Base-by-base conservation (phyloP, 2,888 invertebrate genomes). In the Drosophila niveifrons region DNA sequence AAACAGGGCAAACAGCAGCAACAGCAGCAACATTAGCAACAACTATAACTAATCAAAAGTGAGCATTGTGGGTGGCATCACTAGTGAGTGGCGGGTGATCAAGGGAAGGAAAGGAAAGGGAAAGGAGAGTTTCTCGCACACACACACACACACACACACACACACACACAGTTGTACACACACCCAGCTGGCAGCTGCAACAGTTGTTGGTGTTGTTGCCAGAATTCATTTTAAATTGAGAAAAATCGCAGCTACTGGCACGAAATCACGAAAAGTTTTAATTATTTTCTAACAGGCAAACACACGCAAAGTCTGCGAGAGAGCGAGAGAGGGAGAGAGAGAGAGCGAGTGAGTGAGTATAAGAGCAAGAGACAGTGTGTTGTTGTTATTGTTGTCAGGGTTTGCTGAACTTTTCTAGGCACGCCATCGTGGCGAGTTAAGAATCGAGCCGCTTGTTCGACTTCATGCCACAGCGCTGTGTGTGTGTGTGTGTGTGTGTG, bases 231-330 rank as follows among this genome's bases (percentile, higher is more conserved):
- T 84, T 81, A 84, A 84, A 84, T 86, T 80, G 86, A 83, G 83
- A 84, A 84, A 83, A 84, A 84, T 84, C 84, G 84, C 78, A 78
- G 83, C 78, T 56, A 86, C 82, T 83, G 82, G 86, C 84, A 84
- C 83, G 84, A 85, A 84, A 85, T 84, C 84, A 85, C 82, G 76
- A 85, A 84, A 83, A 86, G 76, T 84, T 84, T 84, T 86, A 84
- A 84, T 84, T 84, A 84, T 86, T 84, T 84, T 84, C 86, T 82
- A 83, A 82, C 86, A 84, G 82, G 83, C 84, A 74, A 83, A 78
- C 83, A 76, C 81, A 83, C 83, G 83, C 70, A 65, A 76, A 58
- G 44, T 47, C 31, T 18, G 39, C 31, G 34, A 43, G 7, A 28
- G 7, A 11, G 36, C 3, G 11, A 11, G 17, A 10, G 4, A 2